Conservation (phyloP, 2,113 vertebrate species). For the Chrysochloris asiatica region DNA sequence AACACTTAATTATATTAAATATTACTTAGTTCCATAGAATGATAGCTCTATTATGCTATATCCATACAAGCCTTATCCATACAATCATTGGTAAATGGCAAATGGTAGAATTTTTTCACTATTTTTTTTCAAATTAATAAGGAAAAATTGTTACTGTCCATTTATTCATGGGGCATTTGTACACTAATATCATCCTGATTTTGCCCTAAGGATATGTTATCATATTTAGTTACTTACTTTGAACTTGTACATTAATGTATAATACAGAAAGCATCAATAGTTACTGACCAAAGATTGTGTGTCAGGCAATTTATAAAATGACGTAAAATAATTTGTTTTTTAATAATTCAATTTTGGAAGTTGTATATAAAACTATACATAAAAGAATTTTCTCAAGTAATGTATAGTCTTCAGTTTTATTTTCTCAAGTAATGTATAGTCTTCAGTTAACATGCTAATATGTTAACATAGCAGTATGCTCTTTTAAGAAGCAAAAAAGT, state of each 20-base stretch:
- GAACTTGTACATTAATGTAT: neutral
- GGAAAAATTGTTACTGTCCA: neutral
- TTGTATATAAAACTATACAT: neutral
- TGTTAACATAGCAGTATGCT: neutral
- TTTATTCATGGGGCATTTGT: neutral
- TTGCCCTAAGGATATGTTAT: neutral
- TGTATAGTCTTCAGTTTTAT: neutral
- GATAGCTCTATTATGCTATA: neutral
- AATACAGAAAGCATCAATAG: neutral
- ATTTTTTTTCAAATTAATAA: slow-evolving; percentile 6
- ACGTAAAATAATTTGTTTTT: neutral
- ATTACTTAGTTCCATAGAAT: neutral
- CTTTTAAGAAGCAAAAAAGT: neutral
- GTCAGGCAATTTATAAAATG: neutral
- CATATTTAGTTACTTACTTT: too few relatives aligned
- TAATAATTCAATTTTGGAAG: neutral
- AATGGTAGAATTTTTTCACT: neutral
- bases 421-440: neutral
- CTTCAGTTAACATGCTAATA: slow-evolving; percentile 11
- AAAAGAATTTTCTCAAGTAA: neutral
- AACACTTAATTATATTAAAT: slow-evolving; percentile 31
- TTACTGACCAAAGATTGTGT: neutral
- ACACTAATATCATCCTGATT: neutral
- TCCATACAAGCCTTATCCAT: slow-evolving; percentile 6
- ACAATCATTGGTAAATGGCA: neutral